Evolutionary conservation across 2,888 invertebrate genomes (phyloP).

Genomic region (Diaperis boleti): DNA sequence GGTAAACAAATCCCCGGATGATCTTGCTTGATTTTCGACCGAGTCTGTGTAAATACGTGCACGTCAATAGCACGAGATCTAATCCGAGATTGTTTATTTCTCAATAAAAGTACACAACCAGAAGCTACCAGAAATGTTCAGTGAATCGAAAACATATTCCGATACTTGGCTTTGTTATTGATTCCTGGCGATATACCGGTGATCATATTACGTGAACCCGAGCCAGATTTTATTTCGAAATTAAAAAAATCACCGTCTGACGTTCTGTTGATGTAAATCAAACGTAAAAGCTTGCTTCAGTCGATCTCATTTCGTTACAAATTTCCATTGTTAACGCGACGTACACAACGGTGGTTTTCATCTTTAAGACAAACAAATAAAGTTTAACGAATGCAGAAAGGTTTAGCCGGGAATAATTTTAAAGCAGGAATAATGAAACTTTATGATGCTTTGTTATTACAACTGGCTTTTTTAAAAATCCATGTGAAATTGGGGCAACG

Average conservation of each 20-base stretch:
- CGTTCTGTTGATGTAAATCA: not conserved
- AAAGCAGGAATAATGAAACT: not conserved
- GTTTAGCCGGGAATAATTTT: conserved; percentile 24
- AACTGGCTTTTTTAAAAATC: conserved; percentile 16
- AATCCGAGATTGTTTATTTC: conserved; percentile 5
- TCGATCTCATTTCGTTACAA: conserved; percentile 17
- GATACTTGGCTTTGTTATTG: conserved; percentile 16
- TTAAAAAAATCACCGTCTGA: conserved; percentile 4
- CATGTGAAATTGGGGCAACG: conserved; percentile 9
- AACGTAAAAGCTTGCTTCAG: not conserved
- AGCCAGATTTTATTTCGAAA: not conserved
- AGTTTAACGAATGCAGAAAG: conserved; percentile 24
- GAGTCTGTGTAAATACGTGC: not conserved
- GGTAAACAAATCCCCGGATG: not conserved
- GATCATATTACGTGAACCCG: not conserved
- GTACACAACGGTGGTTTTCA: conserved; percentile 5
- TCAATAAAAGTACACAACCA: conserved; percentile 4
- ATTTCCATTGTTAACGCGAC: conserved; percentile 11
- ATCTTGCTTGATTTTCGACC: not conserved
- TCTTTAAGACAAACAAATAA: conserved; percentile 16
- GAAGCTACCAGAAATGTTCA: conserved; percentile 3
- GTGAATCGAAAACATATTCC: conserved; percentile 7
- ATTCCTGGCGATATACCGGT: not conserved
- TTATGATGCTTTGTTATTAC: not conserved
- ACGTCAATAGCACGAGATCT: not conserved